Base-by-base conservation (phyloP, 2,797 vertebrate genomes). In the Brachyrhaphis roseni region DNA sequence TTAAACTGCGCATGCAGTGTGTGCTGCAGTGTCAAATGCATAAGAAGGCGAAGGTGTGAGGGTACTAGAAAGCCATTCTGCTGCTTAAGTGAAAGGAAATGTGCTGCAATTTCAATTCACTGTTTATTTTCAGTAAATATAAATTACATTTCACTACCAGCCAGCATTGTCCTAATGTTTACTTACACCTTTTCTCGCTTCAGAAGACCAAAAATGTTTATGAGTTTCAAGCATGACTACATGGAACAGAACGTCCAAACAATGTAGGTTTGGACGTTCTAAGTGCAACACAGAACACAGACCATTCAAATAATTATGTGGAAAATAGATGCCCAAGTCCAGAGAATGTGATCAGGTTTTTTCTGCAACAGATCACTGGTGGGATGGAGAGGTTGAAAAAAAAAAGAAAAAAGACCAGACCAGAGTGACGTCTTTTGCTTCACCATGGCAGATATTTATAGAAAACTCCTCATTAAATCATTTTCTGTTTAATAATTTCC, bases 241-340 rank as follows among this genome's bases (percentile, higher is more conserved):
- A 45, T 4, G 73, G 51, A 46, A 66, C 47, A 72, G 72, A 15
- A 59, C 15, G 16, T 4, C 18, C 49, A 57, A 57, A 10, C 46
- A 31, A 78, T 64, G 55, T 12, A 84, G 80, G 77, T n/a, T n/a
- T n/a, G n/a, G n/a, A n/a, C n/a, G n/a, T n/a, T n/a, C n/a, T n/a
- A 59, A 31, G 64, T 12, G 34, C 64, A 66, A 23, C 34, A 39
- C 64, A 39, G 36, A 34, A 31, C 6, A 36, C 31, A 64, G 31
- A 31, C 31, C 16, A 12, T 12, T 12, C 64, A 66, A 10, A 66
- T 23, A 76, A 75, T 76, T 49, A 45, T 76, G 73, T 72, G 64
- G 78, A 90, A 89, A 88, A 28, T 66, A 43, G n/a, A 89, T 83
- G 82, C 86, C 77, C 5, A 11, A 75, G 47, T 46, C 41, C 3